phyloP scores from a whole-genome alignment of 2,113 vertebrate species.

The Ochotona princeps region DNA sequence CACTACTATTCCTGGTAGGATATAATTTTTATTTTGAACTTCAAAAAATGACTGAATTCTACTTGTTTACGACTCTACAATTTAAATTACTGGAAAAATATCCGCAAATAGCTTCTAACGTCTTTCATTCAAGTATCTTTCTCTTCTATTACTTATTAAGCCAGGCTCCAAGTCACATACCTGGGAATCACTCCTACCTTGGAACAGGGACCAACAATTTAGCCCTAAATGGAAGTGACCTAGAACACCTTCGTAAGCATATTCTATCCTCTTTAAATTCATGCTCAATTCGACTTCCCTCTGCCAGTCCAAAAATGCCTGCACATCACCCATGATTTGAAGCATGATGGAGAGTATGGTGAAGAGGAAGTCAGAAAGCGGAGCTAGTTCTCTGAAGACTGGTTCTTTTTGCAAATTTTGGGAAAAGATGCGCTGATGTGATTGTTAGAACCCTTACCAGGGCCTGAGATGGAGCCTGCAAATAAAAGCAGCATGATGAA shows the following conservation, averaged over 20 bases:
- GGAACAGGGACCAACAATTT: not conserved
- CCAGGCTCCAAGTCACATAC: not conserved
- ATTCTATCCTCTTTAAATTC: not conserved
- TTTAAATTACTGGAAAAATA: not conserved
- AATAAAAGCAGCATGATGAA: not conserved
- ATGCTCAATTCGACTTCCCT: not conserved
- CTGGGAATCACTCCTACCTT: not conserved
- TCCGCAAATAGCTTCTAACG: not conserved
- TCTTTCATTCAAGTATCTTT: not conserved
- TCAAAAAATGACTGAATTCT: not conserved
- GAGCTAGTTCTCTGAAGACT: not conserved
- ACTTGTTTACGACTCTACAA: not conserved
- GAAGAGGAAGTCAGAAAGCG: not conserved
- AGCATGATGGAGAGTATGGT: not conserved
- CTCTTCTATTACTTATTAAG: not conserved
- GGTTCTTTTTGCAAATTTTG: not conserved
- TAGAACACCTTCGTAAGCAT: not conserved
- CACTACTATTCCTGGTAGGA: not conserved
- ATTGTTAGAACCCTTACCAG: not conserved
- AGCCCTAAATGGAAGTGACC: not conserved
- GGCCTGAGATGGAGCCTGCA: not conserved
- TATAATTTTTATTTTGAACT: not conserved
- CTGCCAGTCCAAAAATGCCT: not conserved
- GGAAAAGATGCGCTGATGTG: not conserved
- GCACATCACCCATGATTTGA: not conserved